These are phyloP conservation scores for Platygyra sinensis DNA, from an alignment of 64 coral and sea anemone species.

Conservation along the genomic window DNA sequence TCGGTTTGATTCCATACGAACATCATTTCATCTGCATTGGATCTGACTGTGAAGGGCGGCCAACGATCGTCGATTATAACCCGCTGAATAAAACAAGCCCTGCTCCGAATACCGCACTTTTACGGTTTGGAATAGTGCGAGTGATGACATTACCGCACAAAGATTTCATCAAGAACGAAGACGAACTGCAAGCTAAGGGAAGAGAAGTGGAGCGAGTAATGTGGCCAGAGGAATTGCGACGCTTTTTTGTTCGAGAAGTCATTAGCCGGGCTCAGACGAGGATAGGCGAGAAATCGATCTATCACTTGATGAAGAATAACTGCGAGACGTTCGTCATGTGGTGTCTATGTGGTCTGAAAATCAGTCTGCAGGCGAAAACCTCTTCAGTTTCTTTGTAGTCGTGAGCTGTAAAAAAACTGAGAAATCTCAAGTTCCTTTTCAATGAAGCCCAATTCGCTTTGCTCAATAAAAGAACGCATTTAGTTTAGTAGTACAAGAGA, in stretches of 20 bases:
- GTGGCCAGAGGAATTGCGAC: constrained; percentile 27
- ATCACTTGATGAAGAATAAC: constrained; percentile 34
- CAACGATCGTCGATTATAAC: neutral
- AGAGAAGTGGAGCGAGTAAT: constrained; percentile 15
- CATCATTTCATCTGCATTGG: neutral
- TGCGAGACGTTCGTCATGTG: constrained; percentile 57
- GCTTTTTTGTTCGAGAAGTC: neutral
- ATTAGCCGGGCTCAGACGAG: neutral
- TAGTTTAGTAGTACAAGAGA: too few relatives aligned
- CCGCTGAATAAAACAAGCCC: neutral
- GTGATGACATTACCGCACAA: neutral
- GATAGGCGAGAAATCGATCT: neutral
- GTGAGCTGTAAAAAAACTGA: too few relatives aligned
- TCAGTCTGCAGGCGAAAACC: constrained; percentile 7
- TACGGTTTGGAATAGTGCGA: neutral
- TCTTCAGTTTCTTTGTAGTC: neutral
- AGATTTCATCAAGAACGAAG: constrained; percentile 20
- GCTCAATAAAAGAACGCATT: too few relatives aligned
- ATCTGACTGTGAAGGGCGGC: neutral
- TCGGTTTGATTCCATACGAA: neutral
- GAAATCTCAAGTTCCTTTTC: too few relatives aligned
- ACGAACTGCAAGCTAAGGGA: neutral
- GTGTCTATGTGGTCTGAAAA: constrained; percentile 40
- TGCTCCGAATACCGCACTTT: too few relatives aligned
- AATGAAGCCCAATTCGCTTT: too few relatives aligned